Evolutionary conservation across 2,888 invertebrate species (phyloP), one percentile per base, ranked within the genome.

Genomic region (Clostera curtula): DNA sequence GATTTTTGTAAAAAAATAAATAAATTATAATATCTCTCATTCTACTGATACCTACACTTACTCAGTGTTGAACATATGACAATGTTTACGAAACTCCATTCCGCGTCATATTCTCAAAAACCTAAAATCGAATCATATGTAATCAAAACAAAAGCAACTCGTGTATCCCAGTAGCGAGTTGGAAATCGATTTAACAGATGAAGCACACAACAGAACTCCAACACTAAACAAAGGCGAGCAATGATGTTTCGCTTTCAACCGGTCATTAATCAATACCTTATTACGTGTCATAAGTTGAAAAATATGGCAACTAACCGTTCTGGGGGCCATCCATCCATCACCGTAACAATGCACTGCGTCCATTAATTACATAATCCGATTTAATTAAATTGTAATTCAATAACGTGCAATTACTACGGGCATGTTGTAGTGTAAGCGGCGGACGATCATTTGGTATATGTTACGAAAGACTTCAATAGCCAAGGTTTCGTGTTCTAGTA

Each of bases 301-400:
- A 60, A 61, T 65, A 59, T 62, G 59, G 59, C 66, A 61, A 61
- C 64, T 55, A 43, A 60, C 59, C 46, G 60, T 57, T 58, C 34
- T 49, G 45, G 43, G 50, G 50, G 38, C 26, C 16, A 28, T 45
- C 48, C 43, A 56, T 58, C 51, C 47, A 52, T 58, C 56, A 54
- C 30, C 35, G 45, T 46, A 55, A 60, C 64, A 64, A 63, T 65
- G 54, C 58, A 34, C 34, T 27, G 36, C 43, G 48, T 43, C 49
- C 60, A 69, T 71, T 62, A 60, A 67, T 70, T 66, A 64, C 54
- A 42, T 49, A 50, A 49, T 49, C 49, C 34, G 40, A 49, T 50
- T 47, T 44, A 49, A 49, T 49, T 49, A 49, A 50, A 50, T 62
- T 69, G 67, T 76, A 73, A 76, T 75, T 71, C 64, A 76, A 76